Percentiles rank a stretch among this genome's conserved stretches.
Conservation (phyloP, 53 echinoderm and acorn worm species). For the Apostichopus leukothele region DNA sequence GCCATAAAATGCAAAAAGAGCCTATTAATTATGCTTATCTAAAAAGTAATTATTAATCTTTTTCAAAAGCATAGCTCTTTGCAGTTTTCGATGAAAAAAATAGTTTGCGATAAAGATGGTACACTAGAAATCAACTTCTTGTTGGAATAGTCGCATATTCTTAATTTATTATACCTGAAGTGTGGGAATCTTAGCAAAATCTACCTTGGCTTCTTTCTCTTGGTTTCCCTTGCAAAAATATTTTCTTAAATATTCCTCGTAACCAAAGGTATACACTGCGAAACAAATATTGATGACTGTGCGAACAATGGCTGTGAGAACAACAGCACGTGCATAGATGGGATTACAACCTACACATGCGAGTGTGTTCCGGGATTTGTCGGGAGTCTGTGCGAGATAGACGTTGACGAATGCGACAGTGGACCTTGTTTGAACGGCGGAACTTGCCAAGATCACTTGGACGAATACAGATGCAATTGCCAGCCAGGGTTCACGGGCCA, state of each 20-base stretch:
- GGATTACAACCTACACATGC: constrained; percentile 36
- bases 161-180: background rate
- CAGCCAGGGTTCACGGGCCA: constrained; percentile 50
- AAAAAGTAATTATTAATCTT: too few relatives aligned
- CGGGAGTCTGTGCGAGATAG: constrained; percentile 52
- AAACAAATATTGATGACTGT: constrained; percentile 50
- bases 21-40: too few relatives aligned
- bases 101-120: too few relatives aligned
- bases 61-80: too few relatives aligned
- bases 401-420: constrained; percentile 61
- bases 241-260: background rate
- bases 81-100: too few relatives aligned
- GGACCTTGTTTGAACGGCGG: constrained; percentile 59
- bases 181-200: background rate
- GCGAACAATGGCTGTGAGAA: constrained; percentile 14
- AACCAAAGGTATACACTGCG: constrained; percentile 34
- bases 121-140: too few relatives aligned
- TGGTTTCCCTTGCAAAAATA: too few relatives aligned
- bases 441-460: constrained; percentile 51
- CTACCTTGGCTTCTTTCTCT: too few relatives aligned
- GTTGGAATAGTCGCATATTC: background rate
- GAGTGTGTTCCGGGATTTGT: constrained; percentile 43
- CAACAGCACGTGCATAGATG: constrained; percentile 50
- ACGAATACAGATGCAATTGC: constrained; percentile 55
- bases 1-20: too few relatives aligned